Percentiles rank a stretch among this genome's conserved stretches.
phyloP scores from a whole-genome alignment of 2,113 vertebrate genomes.

The Mesembrinibis cayennensis region DNA sequence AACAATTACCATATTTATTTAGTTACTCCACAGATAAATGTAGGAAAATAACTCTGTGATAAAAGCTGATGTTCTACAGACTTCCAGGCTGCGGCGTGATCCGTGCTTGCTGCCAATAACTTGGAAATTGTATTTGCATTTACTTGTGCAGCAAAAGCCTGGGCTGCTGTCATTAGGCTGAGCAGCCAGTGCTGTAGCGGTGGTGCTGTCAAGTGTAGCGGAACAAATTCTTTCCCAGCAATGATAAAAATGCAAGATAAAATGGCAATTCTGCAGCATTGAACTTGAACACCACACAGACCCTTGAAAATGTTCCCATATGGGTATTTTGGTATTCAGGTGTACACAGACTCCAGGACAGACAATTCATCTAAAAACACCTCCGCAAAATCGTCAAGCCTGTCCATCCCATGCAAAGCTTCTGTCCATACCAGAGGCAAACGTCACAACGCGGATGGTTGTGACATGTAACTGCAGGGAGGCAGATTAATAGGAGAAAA shows the following conservation, averaged over 20 bases:
- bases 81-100: neutral
- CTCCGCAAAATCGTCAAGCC: neutral
- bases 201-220: neutral
- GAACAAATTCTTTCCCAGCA: neutral
- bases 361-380: neutral
- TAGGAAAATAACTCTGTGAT: neutral
- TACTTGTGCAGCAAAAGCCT: neutral
- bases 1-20: neutral
- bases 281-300: neutral
- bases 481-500: neutral
- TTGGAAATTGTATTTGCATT: neutral
- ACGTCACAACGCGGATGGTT: accelerated
- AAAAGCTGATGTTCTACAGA: neutral
- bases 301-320: neutral
- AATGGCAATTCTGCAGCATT: neutral
- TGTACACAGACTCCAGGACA: neutral
- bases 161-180: neutral
- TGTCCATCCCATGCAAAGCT: neutral
- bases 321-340: neutral
- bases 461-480: neutral
- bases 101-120: neutral
- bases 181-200: neutral
- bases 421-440: neutral
- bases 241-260: conserved; percentile 1
- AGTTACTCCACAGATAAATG: neutral